Base-by-base conservation (phyloP, 2,888 invertebrate species). In the Eupithecia tripunctaria region DNA sequence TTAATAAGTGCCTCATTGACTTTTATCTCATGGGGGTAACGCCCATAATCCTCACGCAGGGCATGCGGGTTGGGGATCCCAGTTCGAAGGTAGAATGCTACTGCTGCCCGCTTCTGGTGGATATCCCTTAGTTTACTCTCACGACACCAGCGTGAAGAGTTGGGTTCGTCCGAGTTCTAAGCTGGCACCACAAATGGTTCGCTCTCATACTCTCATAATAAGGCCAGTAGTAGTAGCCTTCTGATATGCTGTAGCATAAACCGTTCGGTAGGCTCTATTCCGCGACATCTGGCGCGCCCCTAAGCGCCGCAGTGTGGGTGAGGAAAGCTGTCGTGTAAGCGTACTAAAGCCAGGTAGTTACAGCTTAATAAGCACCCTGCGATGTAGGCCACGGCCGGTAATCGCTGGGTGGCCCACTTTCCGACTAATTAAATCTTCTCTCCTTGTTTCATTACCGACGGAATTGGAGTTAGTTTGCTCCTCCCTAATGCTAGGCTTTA, bases 281-380 rank as follows among this genome's bases (percentile, higher is more conserved):
- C 21, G 12, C 56, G 12, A 56, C 21, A 56, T 4, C 56, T 56
- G 56, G 56, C 29, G 7, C 60, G 29, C 60, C 29, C 60, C 60
- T 60, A 12, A n/a, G 29, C 14, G 6, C n/a, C 18, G n/a, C 38
- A 21, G 81, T 80, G 80, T 81, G 81, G 15, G 79, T 79, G 70
- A 81, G 79, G 80, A 81, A 80, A 82, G 82, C 80, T 79, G 78
- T 65, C 76, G 73, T 65, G 68, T 70, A 69, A 75, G 72, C 66
- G 75, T 65, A 68, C 41, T 80, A 79, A 80, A 79, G 75, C 73
- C 71, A 66, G 76, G 75, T 76, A 72, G 77, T 76, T 77, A 77
- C 74, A 80, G 73, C 78, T 80, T 81, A 80, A 81, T 81, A 81
- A 78, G 74, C 63, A 70, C 75, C 70, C 74, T 68, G 72, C 64